phyloP scores from a whole-genome alignment of 2,797 vertebrate species.

The Micromesistius poutassou region DNA sequence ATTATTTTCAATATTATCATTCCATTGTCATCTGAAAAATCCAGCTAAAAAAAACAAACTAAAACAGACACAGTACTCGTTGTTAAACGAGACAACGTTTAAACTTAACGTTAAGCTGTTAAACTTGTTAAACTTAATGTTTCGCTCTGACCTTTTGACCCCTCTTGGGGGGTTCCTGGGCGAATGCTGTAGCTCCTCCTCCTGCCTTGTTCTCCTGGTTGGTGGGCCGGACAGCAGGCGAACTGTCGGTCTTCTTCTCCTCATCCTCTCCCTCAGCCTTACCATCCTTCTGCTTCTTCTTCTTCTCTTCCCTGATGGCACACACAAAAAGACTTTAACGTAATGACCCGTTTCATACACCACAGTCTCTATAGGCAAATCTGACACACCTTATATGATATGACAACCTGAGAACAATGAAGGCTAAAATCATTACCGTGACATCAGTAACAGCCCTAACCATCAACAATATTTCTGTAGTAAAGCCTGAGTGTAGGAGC shows the following conservation, averaged over 20 bases:
- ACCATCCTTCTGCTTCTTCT: slow-evolving; percentile 77
- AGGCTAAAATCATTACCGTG: no score
- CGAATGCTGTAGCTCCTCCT: slow-evolving; percentile 41
- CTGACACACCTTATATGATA: background rate
- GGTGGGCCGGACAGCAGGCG: slow-evolving; percentile 22
- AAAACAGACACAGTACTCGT: background rate
- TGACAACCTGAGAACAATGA: no score
- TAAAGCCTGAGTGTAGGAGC: background rate
- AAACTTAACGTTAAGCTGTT: no score
- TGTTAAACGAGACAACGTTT: no score
- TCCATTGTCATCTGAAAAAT: background rate
- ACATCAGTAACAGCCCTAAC: no score
- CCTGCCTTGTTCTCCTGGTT: slow-evolving; percentile 56
- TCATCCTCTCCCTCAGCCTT: slow-evolving; percentile 57
- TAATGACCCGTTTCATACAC: background rate
- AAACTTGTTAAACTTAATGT: background rate
- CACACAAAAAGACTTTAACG: background rate
- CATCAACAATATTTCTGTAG: no score
- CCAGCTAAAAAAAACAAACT: no score
- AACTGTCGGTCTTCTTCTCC: slow-evolving; percentile 61
- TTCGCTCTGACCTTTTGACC: slow-evolving; percentile 83
- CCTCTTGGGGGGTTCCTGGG: slow-evolving; percentile 80
- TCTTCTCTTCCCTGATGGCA: slow-evolving; percentile 85
- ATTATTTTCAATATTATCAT: background rate
- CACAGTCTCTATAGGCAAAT: background rate